Base-by-base conservation (phyloP, 2,888 invertebrate genomes). In the Hirtodrosophila histrioides region DNA sequence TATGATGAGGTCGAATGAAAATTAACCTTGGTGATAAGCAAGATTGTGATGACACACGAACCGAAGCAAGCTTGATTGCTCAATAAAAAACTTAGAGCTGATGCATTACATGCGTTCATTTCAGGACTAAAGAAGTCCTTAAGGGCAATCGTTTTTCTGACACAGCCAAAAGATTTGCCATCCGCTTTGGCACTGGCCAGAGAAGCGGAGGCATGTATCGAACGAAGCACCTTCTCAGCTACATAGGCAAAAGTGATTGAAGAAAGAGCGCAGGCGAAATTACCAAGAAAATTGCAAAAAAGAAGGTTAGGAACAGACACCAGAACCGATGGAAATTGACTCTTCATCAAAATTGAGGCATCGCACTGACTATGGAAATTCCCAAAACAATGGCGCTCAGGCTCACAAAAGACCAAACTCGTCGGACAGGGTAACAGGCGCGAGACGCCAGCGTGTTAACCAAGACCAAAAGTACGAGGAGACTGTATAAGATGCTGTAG, bases 301-400 rank as follows among this genome's bases (percentile, higher is more conserved):
- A 39, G 39, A 11, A 33, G 27, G 36, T n/a, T n/a, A 53, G 12
- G 44, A 54, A 0, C 46, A 56, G 24, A 12, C 11, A 3, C 33
- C 46, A 11, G 40, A 44, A 7, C 53, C 44, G 27, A 54, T 44
- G 53, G 36, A 44, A 29, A 27, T 54, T 29, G 44, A 54, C 11
- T 54, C 53, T 10, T 44, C 3, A 2, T 27, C 27, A 40, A 40
- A 40, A 4, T 17, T 50, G 1, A 17, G 2, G 17, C 17, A 17
- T 1, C 17, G 17, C 17, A 17, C 17, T 17, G 1, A 17, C 2
- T 17, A 1, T 17, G 17, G 29, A 8, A 49, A 29, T 31, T 31
- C 49, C 9, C 41, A 51, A 40, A 23, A 11, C 40, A 41, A 8
- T 27, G 4, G 4, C 2, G 49, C 40, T n/a, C 39, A 51, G 17